Evolutionary conservation across 2,888 invertebrate species (phyloP), one percentile per base, ranked within the genome.

Genomic region (Epinotia nisella): DNA sequence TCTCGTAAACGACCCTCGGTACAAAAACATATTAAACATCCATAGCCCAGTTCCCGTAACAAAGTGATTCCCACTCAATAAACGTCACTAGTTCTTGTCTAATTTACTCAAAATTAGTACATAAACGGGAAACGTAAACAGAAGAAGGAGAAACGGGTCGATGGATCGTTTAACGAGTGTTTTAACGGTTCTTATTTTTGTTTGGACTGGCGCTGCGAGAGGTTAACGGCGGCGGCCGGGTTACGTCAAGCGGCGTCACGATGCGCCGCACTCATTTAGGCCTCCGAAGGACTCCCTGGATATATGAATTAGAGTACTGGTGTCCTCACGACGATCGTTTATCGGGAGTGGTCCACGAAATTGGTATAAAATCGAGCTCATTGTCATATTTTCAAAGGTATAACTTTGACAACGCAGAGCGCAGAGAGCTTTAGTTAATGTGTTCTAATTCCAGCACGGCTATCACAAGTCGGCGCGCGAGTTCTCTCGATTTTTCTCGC

Each of bases 91-190:
- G 58, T 59, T 41, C 64, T 24, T 53, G 45, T 53, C 67, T 67
- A 74, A 75, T 70, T 70, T 67, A 64, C 70, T 76, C 58, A 53
- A 68, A 68, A 75, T 60, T 59, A 70, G 76, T 73, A 74, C 29
- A 67, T 74, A 76, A 76, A 72, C 69, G 65, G 68, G 71, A 73
- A 74, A 71, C 64, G 74, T 75, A 78, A 78, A 76, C 75, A 76
- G 72, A 69, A 76, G 72, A 69, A 64, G 56, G 67, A 84, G 2
- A 81, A 83, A 77, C 83, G 77, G 86, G 87, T 85, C 85, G 84
- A 80, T 82, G 78, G 82, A 82, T 78, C 78, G 79, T 82, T 87
- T 86, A 85, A 87, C 79, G 85, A 82, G 75, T 80, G 82, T 84
- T 84, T 87, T 85, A 86, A 85, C 80, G 78, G 79, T 82, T 76